Evolutionary conservation across 1,140 invertebrate species (phyloP), one percentile per base, ranked within the genome.

Genomic region (Atta cephalotes): DNA sequence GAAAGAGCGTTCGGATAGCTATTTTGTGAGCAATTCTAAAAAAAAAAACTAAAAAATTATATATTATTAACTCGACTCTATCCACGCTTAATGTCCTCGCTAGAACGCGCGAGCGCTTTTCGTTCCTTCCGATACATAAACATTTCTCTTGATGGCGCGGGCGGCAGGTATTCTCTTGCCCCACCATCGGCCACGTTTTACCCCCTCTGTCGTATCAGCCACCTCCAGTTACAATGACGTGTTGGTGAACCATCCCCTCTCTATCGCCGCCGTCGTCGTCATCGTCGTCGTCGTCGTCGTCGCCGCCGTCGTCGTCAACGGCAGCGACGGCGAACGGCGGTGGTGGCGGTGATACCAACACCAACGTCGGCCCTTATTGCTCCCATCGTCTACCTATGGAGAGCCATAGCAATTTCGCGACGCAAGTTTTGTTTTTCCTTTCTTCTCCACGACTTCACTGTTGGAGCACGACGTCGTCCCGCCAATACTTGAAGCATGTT

Each of bases 101-200:
- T 53, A 7, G 31, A 16, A 45, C 78, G 79, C 10, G 58, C 35
- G 35, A 39, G 25, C 85, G 87, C 85, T 86, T 90, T 89, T 90
- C 88, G 82, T 90, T 92, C 92, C 90, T 92, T 92, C 79, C 91
- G 90, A 92, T 92, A 92, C 89, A 88, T 92, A 93, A 92, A 93
- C 89, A 92, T 93, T 90, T 92, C 89, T 88, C 87, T 39, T 76
- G 66, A 62, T 53, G 63, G 39, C 39, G 39, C 39, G 39, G 39
- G 21, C 80, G 56, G 21, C 85, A 88, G 80, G 77, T 85, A 88
- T 87, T 90, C 86, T 84, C 80, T 76, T 18, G 58, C 85, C 63
- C 81, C 72, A 56, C 58, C 39, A 58, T 0, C 39, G 51, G 14
- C 66, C 51, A 51, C 39, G 14, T 63, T 49, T 28, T 62, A 84